Evolutionary conservation across 2,797 vertebrate genomes (phyloP).

Genomic region (Brachymystax lenok): DNA sequence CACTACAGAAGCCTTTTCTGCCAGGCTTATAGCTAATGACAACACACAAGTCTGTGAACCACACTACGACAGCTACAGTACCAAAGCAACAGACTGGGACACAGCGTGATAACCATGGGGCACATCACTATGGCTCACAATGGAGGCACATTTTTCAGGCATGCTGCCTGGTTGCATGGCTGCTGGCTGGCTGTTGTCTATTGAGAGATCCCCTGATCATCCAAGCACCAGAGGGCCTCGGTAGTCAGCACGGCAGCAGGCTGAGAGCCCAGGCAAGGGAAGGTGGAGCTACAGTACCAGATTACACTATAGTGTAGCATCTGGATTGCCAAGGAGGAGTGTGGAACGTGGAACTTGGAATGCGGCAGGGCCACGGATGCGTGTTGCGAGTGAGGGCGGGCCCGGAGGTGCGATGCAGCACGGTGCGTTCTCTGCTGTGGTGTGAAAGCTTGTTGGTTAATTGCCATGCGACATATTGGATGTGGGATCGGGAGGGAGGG

Average conservation of each 20-base stretch:
- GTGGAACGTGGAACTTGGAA: slow-evolving; percentile 3
- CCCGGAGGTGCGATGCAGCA: slow-evolving; percentile 26
- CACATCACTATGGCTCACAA: slow-evolving; percentile 18
- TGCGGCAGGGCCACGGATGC: slow-evolving; percentile 25
- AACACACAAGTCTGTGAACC: neutral
- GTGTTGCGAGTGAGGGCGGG: slow-evolving; percentile 22
- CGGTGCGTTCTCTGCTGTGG: slow-evolving; percentile 9
- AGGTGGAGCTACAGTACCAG: slow-evolving; percentile 23
- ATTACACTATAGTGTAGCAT: neutral
- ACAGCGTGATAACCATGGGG: slow-evolving; percentile 34
- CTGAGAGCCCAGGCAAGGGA: slow-evolving; percentile 22
- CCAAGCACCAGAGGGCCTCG: slow-evolving; percentile 22
- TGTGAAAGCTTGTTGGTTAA: slow-evolving; percentile 52
- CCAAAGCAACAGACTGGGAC: slow-evolving; percentile 22
- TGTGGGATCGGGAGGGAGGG: slow-evolving; percentile 28
- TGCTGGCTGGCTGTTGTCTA: slow-evolving; percentile 13
- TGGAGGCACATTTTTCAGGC: slow-evolving; percentile 40
- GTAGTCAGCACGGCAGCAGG: slow-evolving; percentile 9
- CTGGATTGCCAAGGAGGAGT: slow-evolving; percentile 23
- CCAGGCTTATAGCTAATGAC: neutral
- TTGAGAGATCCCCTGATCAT: slow-evolving; percentile 43
- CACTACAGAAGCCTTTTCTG: neutral
- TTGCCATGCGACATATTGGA: slow-evolving; percentile 60
- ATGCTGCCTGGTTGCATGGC: slow-evolving; percentile 16
- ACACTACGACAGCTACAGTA: slow-evolving; percentile 14